Conservation (phyloP, 2,888 invertebrate genomes). For the Lydus trimaculatus region DNA sequence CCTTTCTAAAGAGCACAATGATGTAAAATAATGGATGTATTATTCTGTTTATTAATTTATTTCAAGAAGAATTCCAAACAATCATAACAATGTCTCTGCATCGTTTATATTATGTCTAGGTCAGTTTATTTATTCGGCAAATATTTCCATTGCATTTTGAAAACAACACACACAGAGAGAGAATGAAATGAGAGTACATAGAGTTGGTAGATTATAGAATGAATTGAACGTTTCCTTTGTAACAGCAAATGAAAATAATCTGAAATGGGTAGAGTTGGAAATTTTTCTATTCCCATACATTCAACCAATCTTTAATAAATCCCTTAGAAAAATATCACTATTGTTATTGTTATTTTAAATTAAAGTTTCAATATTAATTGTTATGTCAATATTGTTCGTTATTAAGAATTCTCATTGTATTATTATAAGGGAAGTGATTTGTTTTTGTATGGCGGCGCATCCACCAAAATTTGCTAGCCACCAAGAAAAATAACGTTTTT, state of each 20-base stretch:
- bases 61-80: neutral
- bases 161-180: neutral
- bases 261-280: neutral
- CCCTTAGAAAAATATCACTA: neutral
- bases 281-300: neutral
- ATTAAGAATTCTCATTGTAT: neutral
- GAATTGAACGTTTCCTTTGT: neutral
- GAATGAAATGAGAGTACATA: neutral
- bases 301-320: neutral
- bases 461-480: neutral
- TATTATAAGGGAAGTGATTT: neutral
- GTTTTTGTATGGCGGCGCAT: neutral
- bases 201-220: neutral
- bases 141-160: conserved; percentile 1
- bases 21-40: neutral
- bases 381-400: neutral
- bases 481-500: too few species aligned
- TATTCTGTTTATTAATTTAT: neutral
- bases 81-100: neutral
- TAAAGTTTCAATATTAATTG: neutral
- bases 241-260: neutral
- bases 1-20: too few species aligned
- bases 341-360: neutral
- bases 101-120: neutral
- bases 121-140: neutral